Conservation (phyloP, 2,113 vertebrate species). For the Sturnira hondurensis region DNA sequence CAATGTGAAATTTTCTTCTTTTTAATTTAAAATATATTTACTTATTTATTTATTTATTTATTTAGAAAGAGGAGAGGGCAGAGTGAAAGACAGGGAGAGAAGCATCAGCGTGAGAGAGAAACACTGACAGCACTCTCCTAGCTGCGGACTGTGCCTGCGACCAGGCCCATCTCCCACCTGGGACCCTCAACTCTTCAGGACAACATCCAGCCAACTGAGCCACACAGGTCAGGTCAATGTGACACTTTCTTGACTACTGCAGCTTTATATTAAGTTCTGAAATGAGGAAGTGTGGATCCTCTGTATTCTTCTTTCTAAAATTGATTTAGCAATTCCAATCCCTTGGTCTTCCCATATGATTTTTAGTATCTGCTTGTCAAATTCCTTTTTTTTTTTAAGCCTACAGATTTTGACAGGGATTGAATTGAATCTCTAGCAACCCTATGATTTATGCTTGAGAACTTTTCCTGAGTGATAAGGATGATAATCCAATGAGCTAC, state of each 20-base stretch:
- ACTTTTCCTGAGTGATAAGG: neutral
- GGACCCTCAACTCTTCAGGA: too few relatives aligned
- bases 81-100: too few relatives aligned
- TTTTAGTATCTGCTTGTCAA: neutral
- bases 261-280: neutral
- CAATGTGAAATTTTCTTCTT: neutral
- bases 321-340: conserved; percentile 1
- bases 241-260: neutral
- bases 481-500: neutral
- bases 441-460: neutral
- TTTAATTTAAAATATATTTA: neutral
- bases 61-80: too few relatives aligned
- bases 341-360: neutral
- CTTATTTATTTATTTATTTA: neutral
- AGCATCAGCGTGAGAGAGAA: too few relatives aligned
- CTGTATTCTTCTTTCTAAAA: neutral
- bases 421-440: neutral
- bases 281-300: neutral
- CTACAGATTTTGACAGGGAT: neutral
- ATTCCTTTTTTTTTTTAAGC: neutral
- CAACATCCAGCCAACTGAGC: too few relatives aligned
- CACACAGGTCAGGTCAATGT: neutral
- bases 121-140: too few relatives aligned
- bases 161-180: too few relatives aligned
- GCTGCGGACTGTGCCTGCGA: neutral